Base-by-base conservation (phyloP, 2,888 invertebrate species). In the Hypomecis atomaria region DNA sequence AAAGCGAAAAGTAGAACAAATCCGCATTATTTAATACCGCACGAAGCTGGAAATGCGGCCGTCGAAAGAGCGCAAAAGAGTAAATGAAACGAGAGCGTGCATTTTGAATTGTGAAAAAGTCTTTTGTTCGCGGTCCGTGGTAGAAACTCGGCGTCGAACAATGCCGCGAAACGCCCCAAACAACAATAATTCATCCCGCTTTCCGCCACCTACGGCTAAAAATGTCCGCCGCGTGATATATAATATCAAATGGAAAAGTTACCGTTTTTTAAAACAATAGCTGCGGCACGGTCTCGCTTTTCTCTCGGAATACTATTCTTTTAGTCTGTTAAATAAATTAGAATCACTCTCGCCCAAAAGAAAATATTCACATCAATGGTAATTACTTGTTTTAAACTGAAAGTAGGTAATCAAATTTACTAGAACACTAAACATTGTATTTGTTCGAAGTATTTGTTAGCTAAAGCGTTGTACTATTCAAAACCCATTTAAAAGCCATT, bases 131-230 rank as follows among this genome's bases (percentile, higher is more conserved):
- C 81, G 84, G 81, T 78, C 72, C 79, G 80, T 78, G 82, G 82
- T 87, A 89, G 83, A 84, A 88, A 87, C 87, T 87, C 86, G 75
- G 83, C 84, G 82, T 78, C 81, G 89, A 88, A 92, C 91, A 90
- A 90, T 89, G 86, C 88, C 83, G 76, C 82, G 84, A 83, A 88
- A 84, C 89, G 86, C 87, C 89, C 88, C 90, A 85, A 90, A 92
- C 91, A 92, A 91, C 90, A 91, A 92, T 92, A 92, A 91, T 90
- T 92, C 92, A 92, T 91, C 88, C 89, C 88, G 88, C 83, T 90
- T 92, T 86, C 92, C 91, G 89, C 91, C 91, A 90, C 91, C 91
- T 90, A 92, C 90, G 86, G 91, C 90, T 92, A 92, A 92, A 92
- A 92, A 90, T 92, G 92, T 92, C 92, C 89, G 92, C 89, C 83